A percentile compares a stretch with the other conserved stretches of the same genome.
These are phyloP conservation scores for Tetragnatha montana DNA, from an alignment of 2,888 invertebrate genomes.

Conservation along the genomic window DNA sequence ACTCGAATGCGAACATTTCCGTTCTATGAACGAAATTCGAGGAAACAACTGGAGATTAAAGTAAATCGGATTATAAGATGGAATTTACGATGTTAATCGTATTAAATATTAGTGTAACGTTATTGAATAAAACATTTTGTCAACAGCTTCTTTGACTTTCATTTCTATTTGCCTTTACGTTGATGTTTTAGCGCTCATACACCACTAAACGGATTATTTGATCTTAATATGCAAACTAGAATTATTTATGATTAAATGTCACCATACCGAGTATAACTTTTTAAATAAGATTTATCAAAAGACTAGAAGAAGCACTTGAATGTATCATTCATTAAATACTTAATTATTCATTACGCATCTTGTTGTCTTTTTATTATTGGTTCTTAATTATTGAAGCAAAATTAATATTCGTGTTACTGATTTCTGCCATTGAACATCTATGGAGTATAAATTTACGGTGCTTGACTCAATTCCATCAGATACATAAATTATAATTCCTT, in stretches of 20 bases:
- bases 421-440: no score
- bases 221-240: neutral
- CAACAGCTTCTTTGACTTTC: neutral
- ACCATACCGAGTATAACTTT: no score
- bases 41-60: neutral
- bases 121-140: conserved; percentile 8
- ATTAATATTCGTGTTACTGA: no score
- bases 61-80: conserved; percentile 5
- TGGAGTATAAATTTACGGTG: no score
- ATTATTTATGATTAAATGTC: neutral
- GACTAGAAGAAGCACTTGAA: no score
- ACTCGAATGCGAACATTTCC: neutral
- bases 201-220: neutral
- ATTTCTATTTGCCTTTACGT: neutral
- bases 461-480: no score
- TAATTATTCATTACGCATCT: no score
- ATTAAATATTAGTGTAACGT: neutral
- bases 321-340: no score
- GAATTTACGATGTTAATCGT: neutral
- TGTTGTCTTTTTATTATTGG: no score
- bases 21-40: neutral
- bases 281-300: no score
- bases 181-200: neutral
- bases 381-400: no score
- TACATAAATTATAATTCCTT: no score